Evolutionary conservation across 2,888 invertebrate species (phyloP), one percentile per base, ranked within the genome.

Genomic region (Cheilosia urbana): DNA sequence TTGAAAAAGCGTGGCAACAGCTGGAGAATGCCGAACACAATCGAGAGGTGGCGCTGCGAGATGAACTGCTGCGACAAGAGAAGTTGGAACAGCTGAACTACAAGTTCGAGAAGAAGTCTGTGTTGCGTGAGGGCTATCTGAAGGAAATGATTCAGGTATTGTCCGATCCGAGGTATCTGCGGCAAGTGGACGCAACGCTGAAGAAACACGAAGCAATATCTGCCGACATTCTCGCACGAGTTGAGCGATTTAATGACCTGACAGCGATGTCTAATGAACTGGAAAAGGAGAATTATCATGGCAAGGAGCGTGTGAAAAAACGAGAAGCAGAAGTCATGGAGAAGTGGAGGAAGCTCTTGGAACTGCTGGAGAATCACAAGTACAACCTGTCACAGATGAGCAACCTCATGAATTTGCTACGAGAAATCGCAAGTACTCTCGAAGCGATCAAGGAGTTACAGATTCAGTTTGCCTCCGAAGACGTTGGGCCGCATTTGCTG

Each of bases 131-230:
- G 89, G 97, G 98, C 0, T 99, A 99, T 93, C 93, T 99, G 83
- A 97, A 97, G 92, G 99, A 99, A 93, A 99, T 99, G 98, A 98
- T 97, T 88, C 97, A 97, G 91, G 98, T 99, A 17, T 93, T 99
- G 19, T 96, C 97, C 0, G 98, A 98, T 93, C 97, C 97, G 0
- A 95, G 98, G 73, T 98, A 98, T 92, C 93, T 98, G 88, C 95
- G 96, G 0, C 98, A 99, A 91, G 98, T 99, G 0, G 99, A 99
- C 91, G 99, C 99, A 1, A 98, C 98, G 0, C 95, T 99, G 49
- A 99, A 99, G 93, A 99, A 99, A 90, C 99, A 99, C 91, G 99
- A 99, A 92, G 99, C 99, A 17, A 98, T 99, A 87, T 97, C 97
- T 83, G 98, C 99, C 0, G 99, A 99, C 91, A 99, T 99, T 73